Evolutionary conservation across 2,888 invertebrate genomes (phyloP), one percentile per base, ranked within the genome.

Genomic region (Drosophila dives): DNA sequence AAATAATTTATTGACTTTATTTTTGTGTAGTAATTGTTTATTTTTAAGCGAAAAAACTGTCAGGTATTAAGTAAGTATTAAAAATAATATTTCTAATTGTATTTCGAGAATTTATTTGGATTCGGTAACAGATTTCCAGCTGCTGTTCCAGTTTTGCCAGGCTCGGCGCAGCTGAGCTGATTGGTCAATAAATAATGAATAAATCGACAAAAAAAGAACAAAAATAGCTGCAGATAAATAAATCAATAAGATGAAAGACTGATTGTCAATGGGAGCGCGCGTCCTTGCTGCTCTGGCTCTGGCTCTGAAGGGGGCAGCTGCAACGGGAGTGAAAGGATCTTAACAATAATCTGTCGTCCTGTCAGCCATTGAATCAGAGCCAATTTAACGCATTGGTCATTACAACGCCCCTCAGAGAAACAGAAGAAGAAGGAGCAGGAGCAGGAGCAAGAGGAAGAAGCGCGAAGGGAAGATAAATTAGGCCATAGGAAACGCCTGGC

Each of bases 381-480:
- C 87, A 86, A 86, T 86, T 86, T 86, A 71, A 86, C 85, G 86
- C 82, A 82, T 89, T 89, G 87, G 86, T 80, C 86, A 89, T 69
- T 86, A 69, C 61, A 72, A 74, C 80, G 83, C 80, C 80, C 68
- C 83, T 73, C 66, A 17, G 12, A 36, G 42, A 7, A 20, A n/a
- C 20, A 33, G 32, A 10, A 56, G n/a, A 48, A 20, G 11, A 4
- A 3, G 12, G 32, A 33, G 50, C 10, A 42, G 23, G 36, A 17
- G 10, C 40, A 48, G 38, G 2, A 11, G 33, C 11, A 33, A 34
- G 34, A 34, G 34, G 7, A 10, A 5, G 17, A 7, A 45, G 20
- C 45, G 17, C 17, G 61, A 42, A 58, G 63, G 71, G 56, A 81
- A 87, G 86, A 89, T 87, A 85, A 86, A 86, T 86, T 86, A 86